Evolutionary conservation across 1,140 invertebrate species (phyloP), one percentile per base, ranked within the genome.

Genomic region (Orchesella cincta): DNA sequence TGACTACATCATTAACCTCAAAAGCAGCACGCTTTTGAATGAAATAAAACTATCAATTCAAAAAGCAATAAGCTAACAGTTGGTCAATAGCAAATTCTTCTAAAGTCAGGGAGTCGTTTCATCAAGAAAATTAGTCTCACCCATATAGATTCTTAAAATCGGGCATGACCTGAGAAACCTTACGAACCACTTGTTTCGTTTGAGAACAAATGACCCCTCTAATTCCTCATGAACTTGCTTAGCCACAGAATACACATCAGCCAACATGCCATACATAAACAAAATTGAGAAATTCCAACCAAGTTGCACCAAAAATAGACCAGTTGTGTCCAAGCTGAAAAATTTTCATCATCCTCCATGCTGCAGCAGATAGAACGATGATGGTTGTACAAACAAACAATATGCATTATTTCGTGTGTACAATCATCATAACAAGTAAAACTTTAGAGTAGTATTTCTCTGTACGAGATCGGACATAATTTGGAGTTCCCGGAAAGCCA

Each of bases 381-480:
- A 12, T 5, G 12, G 26, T 57, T 16, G 26, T 57, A 26, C 54
- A 57, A 3, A 23, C 54, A 57, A n/a, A 57, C n/a, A 57, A 23
- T 18, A 12, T 57, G n/a, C n/a, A n/a, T n/a, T n/a, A n/a, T n/a
- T 14, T 57, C 54, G n/a, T 23, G 3, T 57, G 23, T 18, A 57
- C 14, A 5, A 57, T 8, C 54, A 57, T 57, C 14, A 57, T 5
- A 23, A 57, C 54, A 57, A 57, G 23, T 16, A 57, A 3, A 8
- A 57, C n/a, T 57, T 57, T 57, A 18, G 54, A 57, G 26, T 57
- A 57, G 26, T n/a, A 57, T 57, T 12, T 57, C 54, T 26, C 54
- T 12, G 26, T 57, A 57, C 3, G 26, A 12, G 3, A 57, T 57
- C 5, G 14, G n/a, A 12, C n/a, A 57, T 8, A 5, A 23, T 26